Base-by-base conservation (phyloP, 2,888 invertebrate genomes). In the Hermodice carunculata region DNA sequence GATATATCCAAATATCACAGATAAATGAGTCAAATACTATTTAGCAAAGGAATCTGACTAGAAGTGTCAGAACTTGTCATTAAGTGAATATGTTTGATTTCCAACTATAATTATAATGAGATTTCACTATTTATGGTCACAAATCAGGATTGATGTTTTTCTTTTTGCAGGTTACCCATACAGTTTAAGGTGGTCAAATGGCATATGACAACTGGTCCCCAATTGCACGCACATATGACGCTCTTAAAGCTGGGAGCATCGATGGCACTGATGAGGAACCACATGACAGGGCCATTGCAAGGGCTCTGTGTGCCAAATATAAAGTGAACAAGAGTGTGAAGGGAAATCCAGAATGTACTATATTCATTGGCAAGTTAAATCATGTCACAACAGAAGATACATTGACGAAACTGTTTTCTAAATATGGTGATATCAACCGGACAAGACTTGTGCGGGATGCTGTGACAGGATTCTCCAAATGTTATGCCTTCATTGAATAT, bases 401-500 rank as follows among this genome's bases (percentile, higher is more conserved):
- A 85, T 81, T 89, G 3, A 82, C 83, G 65, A 84, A 88, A 40
- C 58, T 66, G 22, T 81, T 86, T 54, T 87, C 89, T 70, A 89
- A 89, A 80, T 91, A 89, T 88, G 92, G 94, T 14, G 87, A 89
- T 81, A 87, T 94, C 67, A 80, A 90, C 75, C 84, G 89, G 70
- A 89, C 92, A 80, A 86, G 89, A 61, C 77, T 95, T 60, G 89
- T 95, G 3, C 89, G 91, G 76, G 94, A 95, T 79, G 89, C 94
- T 53, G 92, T 95, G 0, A 95, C 95, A 0, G 94, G 94, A 0
- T 89, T 90, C 78, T 93, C 94, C 0, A 92, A 92, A 82, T 90
- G 93, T 59, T 95, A 95, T 81, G 94, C 91, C 0, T 95, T 95
- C 84, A 89, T 95, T n/a, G 94, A 94, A 85, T 95, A 90, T 86